Evolutionary conservation across 2,113 vertebrate genomes (phyloP).

Genomic region (Hippoglossus stenolepis): DNA sequence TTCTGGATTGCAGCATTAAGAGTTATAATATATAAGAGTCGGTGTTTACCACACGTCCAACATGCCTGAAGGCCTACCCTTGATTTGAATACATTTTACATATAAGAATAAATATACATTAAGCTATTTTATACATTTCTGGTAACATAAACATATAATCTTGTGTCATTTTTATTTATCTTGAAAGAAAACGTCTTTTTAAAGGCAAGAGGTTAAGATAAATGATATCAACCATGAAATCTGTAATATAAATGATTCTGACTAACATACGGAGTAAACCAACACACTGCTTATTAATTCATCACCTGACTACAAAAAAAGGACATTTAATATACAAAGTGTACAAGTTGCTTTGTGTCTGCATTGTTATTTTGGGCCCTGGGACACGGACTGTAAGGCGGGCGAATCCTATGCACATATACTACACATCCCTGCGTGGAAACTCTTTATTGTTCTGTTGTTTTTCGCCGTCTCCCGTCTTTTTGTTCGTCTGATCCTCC

Average conservation of each 20-base stretch:
- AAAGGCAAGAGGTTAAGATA: slow-evolving; percentile 79
- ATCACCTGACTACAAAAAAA: slow-evolving; percentile 78
- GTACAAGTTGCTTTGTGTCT: slow-evolving; percentile 68
- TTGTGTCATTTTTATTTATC: slow-evolving; percentile 68
- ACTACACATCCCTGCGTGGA: slow-evolving; percentile 68
- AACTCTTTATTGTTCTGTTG: slow-evolving; percentile 47
- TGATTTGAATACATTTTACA: slow-evolving; percentile 75
- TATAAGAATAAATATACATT: slow-evolving; percentile 79
- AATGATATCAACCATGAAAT: slow-evolving; percentile 74
- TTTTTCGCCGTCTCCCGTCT: slow-evolving; percentile 41
- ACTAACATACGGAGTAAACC: slow-evolving; percentile 65
- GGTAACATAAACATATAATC: slow-evolving; percentile 75
- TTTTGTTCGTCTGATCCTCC: slow-evolving; percentile 24
- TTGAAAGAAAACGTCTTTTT: slow-evolving; percentile 71
- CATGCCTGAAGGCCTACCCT: slow-evolving; percentile 75
- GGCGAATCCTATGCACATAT: slow-evolving; percentile 74
- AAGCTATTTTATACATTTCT: slow-evolving; percentile 76
- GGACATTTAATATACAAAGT: slow-evolving; percentile 73
- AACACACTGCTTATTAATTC: slow-evolving; percentile 77
- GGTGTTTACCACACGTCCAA: slow-evolving; percentile 64
- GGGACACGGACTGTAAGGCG: slow-evolving; percentile 76
- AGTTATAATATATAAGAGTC: slow-evolving; percentile 51
- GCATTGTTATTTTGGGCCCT: slow-evolving; percentile 67
- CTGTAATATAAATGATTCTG: slow-evolving; percentile 71
- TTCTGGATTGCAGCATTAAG: slow-evolving; percentile 79